These are phyloP conservation scores for Elysia crispata DNA, from an alignment of 2,888 invertebrate genomes.

Conservation along the genomic window DNA sequence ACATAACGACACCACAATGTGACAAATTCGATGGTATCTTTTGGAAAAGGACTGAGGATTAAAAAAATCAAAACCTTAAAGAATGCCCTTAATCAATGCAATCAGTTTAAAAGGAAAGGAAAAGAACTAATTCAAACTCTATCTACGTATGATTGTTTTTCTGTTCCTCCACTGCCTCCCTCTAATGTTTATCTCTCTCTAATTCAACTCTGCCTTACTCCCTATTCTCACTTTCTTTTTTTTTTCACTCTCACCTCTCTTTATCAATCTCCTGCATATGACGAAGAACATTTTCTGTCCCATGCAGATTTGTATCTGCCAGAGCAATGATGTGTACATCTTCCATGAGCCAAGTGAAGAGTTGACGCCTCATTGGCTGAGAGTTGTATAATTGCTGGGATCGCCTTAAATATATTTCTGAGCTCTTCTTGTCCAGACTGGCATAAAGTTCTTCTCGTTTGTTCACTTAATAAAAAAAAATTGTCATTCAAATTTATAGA, in stretches of 20 bases:
- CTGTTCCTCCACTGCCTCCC: background rate
- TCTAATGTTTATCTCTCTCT: background rate
- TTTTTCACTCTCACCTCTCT: constrained; percentile 81
- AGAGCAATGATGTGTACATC: constrained; percentile 86
- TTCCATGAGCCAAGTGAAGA: constrained; percentile 92
- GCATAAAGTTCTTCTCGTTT: constrained; percentile 89
- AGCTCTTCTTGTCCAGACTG: constrained; percentile 91
- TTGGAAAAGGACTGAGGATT: constrained; percentile 88
- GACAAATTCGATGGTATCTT: constrained; percentile 90
- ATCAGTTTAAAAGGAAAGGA: no score
- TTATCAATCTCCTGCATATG: constrained; percentile 89
- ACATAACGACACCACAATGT: constrained; percentile 96
- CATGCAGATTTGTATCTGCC: constrained; percentile 92
- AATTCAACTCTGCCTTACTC: background rate
- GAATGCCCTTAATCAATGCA: no score
- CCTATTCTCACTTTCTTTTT: no score
- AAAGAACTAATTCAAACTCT: no score
- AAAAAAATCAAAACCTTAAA: no score
- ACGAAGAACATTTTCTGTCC: constrained; percentile 85
- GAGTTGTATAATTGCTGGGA: constrained; percentile 86
- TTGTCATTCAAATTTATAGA: background rate
- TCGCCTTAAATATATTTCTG: constrained; percentile 96
- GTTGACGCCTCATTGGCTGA: constrained; percentile 82
- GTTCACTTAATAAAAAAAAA: constrained; percentile 67
- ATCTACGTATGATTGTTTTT: background rate